Conservation (phyloP, 2,888 invertebrate species). For the Taphrorychus bicolor region DNA sequence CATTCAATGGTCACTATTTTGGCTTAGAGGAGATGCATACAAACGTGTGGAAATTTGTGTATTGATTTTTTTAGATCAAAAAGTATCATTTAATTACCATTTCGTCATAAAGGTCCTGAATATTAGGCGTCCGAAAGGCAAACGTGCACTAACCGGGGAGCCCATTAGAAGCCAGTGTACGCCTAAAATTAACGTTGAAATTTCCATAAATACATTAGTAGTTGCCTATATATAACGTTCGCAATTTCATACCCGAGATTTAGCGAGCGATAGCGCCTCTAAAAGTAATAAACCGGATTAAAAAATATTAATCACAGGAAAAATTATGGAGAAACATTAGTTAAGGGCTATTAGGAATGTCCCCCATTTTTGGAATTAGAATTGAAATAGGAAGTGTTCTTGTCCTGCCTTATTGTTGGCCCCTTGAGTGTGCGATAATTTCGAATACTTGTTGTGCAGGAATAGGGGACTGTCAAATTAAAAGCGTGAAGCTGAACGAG, state of each 20-base stretch:
- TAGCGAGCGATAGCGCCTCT: slow-evolving; percentile 27
- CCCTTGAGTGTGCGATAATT: neutral
- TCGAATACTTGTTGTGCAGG: neutral
- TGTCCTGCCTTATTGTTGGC: neutral
- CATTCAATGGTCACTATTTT: neutral
- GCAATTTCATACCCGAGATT: slow-evolving; percentile 33
- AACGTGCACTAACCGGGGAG: slow-evolving; percentile 22
- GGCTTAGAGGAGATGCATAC: neutral
- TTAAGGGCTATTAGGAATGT: slow-evolving; percentile 15
- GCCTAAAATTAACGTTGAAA: slow-evolving; percentile 39
- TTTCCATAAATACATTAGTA: slow-evolving; percentile 43
- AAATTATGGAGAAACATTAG: slow-evolving; percentile 24
- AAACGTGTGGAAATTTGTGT: too few relatives aligned
- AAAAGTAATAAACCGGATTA: slow-evolving; percentile 34
- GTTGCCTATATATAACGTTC: slow-evolving; percentile 37
- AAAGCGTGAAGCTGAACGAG: neutral
- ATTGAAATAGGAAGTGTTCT: slow-evolving; percentile 12
- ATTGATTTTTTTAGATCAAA: neutral
- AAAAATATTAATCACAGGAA: slow-evolving; percentile 39
- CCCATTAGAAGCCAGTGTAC: slow-evolving; percentile 33
- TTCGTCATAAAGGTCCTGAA: slow-evolving; percentile 11
- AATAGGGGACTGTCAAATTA: neutral
- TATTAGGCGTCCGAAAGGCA: slow-evolving; percentile 14
- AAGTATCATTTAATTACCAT: too few relatives aligned
- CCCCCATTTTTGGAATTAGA: slow-evolving; percentile 12